phyloP scores from a whole-genome alignment of 2,888 invertebrate genomes.

The Colostygia pectinataria region DNA sequence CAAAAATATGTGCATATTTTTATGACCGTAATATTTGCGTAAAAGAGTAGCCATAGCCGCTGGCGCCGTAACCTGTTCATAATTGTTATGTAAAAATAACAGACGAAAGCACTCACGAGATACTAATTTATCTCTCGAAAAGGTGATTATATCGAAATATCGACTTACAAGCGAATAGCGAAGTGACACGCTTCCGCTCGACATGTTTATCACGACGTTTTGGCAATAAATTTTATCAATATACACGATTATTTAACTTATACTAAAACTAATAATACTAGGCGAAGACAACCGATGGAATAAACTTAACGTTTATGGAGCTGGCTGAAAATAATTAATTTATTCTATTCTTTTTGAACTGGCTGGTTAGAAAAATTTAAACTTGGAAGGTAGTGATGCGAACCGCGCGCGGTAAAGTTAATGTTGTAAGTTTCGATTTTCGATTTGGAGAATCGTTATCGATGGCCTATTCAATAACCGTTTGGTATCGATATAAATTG shows the following conservation, averaged over 20 bases:
- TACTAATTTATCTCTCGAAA: constrained; percentile 48
- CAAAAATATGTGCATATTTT: constrained; percentile 27
- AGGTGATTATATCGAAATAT: constrained; percentile 51
- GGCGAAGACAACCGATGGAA: constrained; percentile 3
- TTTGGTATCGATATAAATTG: constrained; percentile 73
- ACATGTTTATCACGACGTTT: constrained; percentile 35
- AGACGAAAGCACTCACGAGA: constrained; percentile 33
- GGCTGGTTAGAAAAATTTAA: constrained; percentile 11
- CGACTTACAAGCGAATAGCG: constrained; percentile 47
- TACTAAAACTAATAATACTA: constrained; percentile 2
- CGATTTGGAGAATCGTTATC: constrained; percentile 62
- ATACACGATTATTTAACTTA: constrained; percentile 36
- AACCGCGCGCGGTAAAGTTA: constrained; percentile 34
- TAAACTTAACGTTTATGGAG: too few relatives aligned
- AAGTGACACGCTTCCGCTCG: constrained; percentile 42
- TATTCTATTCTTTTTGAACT: background rate
- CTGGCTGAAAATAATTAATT: too few relatives aligned
- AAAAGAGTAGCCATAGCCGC: constrained; percentile 30
- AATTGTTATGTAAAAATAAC: constrained; percentile 30
- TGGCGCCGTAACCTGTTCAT: constrained; percentile 27
- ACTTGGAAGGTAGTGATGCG: constrained; percentile 31
- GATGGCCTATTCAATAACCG: constrained; percentile 70
- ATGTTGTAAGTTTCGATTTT: constrained; percentile 44
- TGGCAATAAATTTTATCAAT: constrained; percentile 62
- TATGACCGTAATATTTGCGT: constrained; percentile 28